These are phyloP conservation scores for Anas acuta DNA, from an alignment of 2,797 vertebrate species.

Conservation along the genomic window DNA sequence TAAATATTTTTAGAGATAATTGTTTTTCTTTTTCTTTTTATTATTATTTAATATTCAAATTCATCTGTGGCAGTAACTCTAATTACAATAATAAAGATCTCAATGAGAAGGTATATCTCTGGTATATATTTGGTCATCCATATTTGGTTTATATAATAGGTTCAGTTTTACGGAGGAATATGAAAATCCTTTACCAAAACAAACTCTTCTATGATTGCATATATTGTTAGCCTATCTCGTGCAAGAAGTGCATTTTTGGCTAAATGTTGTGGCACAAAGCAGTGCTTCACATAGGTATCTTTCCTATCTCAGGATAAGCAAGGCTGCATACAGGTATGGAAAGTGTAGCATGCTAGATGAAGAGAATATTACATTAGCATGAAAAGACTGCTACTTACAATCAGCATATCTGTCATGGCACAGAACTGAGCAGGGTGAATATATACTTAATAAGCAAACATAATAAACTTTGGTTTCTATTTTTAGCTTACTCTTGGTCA, in stretches of 20 bases:
- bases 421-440: background rate
- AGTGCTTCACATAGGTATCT: background rate
- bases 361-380: background rate
- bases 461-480: background rate
- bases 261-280: background rate
- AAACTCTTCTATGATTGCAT: background rate
- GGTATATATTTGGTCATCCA: background rate
- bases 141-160: background rate
- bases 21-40: background rate
- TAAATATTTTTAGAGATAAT: background rate
- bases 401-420: background rate
- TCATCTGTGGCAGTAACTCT: background rate
- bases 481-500: background rate
- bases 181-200: background rate
- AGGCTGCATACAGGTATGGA: background rate
- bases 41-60: background rate
- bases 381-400: background rate
- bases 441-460: background rate
- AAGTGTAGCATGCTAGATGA: background rate
- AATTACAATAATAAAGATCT: background rate
- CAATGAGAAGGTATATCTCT: background rate
- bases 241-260: background rate
- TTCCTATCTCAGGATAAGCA: background rate
- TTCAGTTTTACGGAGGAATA: background rate
- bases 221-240: background rate